Evolutionary conservation across 2,797 vertebrate genomes (phyloP).

Genomic region (Brotula barbata): DNA sequence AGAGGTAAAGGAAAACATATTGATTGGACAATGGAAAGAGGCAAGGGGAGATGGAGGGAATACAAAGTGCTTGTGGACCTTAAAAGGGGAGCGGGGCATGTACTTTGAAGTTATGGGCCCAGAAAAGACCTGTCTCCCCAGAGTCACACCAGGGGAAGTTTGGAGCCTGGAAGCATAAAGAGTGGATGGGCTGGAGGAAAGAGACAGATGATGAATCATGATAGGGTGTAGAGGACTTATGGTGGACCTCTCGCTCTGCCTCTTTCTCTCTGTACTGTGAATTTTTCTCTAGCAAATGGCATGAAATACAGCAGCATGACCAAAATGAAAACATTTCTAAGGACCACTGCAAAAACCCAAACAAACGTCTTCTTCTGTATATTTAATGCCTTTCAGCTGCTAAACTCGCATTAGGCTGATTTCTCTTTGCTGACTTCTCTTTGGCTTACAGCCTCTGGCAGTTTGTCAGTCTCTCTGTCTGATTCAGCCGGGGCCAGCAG

Average conservation of each 20-base stretch:
- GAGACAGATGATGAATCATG: conserved; percentile 58
- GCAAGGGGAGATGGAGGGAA: conserved; percentile 29
- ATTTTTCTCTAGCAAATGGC: conserved; percentile 25
- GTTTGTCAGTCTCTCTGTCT: conserved; percentile 11
- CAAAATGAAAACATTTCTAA: background rate
- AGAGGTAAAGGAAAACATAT: conserved; percentile 43
- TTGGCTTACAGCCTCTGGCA: conserved; percentile 30
- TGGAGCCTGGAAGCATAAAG: conserved; percentile 38
- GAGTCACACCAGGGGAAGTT: conserved; percentile 40
- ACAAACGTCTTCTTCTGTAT: conserved; percentile 21
- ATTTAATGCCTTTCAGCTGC: conserved; percentile 29
- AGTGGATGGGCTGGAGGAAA: conserved; percentile 36
- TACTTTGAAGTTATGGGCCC: conserved; percentile 63
- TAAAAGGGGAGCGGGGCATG: conserved; percentile 30
- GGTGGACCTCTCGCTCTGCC: conserved; percentile 18
- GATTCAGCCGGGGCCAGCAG: conserved; percentile 24
- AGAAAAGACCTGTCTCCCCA: conserved; percentile 47
- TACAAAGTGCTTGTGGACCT: conserved; percentile 50
- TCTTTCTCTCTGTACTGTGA: conserved; percentile 15
- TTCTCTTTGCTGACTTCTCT: conserved; percentile 3
- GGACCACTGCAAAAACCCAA: conserved; percentile 6
- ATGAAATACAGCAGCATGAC: background rate
- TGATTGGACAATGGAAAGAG: conserved; percentile 57
- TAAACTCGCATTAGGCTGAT: conserved; percentile 17
- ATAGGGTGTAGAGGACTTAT: conserved; percentile 29